Conservation (phyloP, 1,140 invertebrate genomes). For the Bombus fervidus region DNA sequence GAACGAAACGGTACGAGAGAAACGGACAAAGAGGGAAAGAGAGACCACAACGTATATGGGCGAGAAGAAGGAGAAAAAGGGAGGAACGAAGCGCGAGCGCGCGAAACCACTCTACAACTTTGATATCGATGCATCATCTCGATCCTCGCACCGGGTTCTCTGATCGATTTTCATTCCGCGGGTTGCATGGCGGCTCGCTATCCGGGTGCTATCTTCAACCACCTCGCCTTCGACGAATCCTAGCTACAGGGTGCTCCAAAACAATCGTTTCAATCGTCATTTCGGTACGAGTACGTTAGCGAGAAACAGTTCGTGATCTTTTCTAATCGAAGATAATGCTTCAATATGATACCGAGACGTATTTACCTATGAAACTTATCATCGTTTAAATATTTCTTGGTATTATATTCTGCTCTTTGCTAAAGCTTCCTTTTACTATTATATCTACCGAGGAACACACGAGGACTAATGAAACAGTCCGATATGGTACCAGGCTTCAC, state of each 20-base stretch:
- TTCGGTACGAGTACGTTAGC: fast-evolving
- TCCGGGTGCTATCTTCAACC: constrained; percentile 77
- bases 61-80: constrained; percentile 54
- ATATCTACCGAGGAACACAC: background rate
- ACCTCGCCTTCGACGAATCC: constrained; percentile 70
- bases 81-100: constrained; percentile 68
- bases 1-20: constrained; percentile 40
- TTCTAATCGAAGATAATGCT: background rate
- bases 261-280: constrained; percentile 21
- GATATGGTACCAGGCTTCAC: background rate
- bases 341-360: background rate
- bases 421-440: background rate
- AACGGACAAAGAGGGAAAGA: constrained; percentile 42
- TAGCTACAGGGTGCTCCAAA: constrained; percentile 70
- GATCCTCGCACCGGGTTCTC: constrained; percentile 77
- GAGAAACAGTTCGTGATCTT: background rate
- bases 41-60: background rate
- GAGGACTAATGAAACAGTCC: background rate
- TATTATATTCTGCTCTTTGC: background rate
- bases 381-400: background rate
- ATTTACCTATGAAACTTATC: background rate
- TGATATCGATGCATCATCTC: constrained; percentile 83
- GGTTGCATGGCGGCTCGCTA: constrained; percentile 76
- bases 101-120: constrained; percentile 80
- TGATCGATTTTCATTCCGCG: constrained; percentile 82